A percentile compares a stretch with the other conserved stretches of the same genome.
Conservation (phyloP, 2,797 vertebrate species). For the Dromococcyx pavoninus region DNA sequence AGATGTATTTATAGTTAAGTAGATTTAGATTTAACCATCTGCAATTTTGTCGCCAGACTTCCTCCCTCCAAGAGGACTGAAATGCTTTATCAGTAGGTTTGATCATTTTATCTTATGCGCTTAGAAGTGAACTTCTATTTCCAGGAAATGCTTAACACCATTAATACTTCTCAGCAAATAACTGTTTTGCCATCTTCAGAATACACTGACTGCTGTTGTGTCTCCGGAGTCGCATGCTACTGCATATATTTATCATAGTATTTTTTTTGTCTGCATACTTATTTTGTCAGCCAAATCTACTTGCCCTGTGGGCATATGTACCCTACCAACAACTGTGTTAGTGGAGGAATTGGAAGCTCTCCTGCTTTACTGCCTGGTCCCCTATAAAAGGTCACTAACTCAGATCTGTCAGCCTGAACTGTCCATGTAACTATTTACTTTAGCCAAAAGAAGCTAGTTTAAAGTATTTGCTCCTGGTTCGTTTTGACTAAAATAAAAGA, state of each 20-base stretch:
- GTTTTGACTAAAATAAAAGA: neutral
- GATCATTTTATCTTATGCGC: neutral
- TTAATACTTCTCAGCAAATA: neutral
- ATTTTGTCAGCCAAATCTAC: neutral
- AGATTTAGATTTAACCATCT: neutral
- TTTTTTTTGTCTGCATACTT: neutral
- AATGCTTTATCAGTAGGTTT: neutral
- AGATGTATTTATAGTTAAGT: neutral
- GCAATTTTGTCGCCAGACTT: neutral
- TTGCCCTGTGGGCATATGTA: neutral
- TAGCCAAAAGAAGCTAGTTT: neutral
- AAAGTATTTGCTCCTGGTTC: neutral
- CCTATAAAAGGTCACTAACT: neutral
- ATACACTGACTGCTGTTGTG: neutral
- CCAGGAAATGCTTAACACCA: neutral
- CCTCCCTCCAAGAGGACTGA: neutral
- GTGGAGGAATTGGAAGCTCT: too few species aligned
- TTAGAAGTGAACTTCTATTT: neutral
- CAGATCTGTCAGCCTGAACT: neutral
- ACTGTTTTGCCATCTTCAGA: neutral
- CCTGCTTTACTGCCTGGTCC: neutral
- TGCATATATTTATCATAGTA: neutral
- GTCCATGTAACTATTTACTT: neutral
- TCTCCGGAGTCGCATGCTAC: neutral
- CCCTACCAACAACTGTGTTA: neutral